phyloP scores from a whole-genome alignment of 2,113 vertebrate species.

The Vulpes ferrilata region DNA sequence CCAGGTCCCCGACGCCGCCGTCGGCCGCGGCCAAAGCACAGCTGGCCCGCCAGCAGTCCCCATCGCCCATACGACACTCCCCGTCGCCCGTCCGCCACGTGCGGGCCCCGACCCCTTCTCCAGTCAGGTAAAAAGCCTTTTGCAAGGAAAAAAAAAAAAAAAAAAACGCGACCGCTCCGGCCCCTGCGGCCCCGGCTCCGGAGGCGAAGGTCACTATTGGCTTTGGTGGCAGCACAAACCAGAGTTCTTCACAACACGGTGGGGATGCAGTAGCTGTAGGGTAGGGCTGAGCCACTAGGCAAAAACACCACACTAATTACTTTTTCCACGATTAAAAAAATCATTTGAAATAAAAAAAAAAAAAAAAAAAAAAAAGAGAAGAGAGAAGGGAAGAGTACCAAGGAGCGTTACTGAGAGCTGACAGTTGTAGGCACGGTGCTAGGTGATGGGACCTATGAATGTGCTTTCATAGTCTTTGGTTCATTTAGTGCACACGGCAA shows the following conservation, averaged over 20 bases:
- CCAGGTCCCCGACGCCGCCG: slow-evolving; percentile 94
- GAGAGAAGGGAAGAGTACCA: not conserved
- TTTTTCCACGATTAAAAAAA: slow-evolving; percentile 85
- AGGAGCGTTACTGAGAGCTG: not conserved
- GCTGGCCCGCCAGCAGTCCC: slow-evolving; percentile 95
- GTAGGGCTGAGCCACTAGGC: slow-evolving; percentile 75
- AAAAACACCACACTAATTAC: slow-evolving; percentile 68
- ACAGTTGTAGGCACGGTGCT: not conserved
- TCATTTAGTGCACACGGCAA: not conserved
- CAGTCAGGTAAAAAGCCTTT: slow-evolving; percentile 93
- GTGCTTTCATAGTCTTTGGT: not conserved
- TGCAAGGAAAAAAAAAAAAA: not conserved
- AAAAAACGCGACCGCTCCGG: too few species aligned
- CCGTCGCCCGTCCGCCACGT: slow-evolving; percentile 98
- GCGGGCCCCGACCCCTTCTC: slow-evolving; percentile 94
- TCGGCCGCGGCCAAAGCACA: slow-evolving; percentile 91
- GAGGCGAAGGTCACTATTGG: not conserved
- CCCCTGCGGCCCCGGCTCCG: too few species aligned
- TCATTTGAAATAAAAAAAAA: slow-evolving; percentile 78
- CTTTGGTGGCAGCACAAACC: slow-evolving; percentile 32
- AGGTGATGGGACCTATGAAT: not conserved
- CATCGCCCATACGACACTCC: slow-evolving; percentile 96
- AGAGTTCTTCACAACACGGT: slow-evolving; percentile 45
- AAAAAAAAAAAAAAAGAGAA: not conserved
- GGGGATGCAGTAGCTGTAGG: slow-evolving; percentile 74